These are phyloP conservation scores for Antheraea assamensis DNA, from an alignment of 2,888 invertebrate genomes.

Conservation along the genomic window DNA sequence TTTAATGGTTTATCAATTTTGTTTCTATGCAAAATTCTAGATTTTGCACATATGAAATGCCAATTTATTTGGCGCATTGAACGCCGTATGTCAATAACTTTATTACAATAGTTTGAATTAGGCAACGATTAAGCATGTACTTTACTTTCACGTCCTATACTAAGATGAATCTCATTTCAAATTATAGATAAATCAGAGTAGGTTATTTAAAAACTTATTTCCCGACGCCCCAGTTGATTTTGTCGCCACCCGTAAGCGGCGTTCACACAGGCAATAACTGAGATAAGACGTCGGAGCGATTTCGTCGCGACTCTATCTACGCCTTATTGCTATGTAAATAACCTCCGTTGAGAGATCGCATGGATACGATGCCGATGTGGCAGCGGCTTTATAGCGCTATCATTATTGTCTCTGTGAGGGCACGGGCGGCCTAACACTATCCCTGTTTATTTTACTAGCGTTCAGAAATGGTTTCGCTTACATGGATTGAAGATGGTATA, in stretches of 20 bases:
- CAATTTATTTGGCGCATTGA: not conserved
- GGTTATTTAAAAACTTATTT: conserved; percentile 67
- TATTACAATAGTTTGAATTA: not conserved
- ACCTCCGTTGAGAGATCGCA: conserved; percentile 74
- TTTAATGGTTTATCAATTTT: not conserved
- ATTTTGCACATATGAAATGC: too few relatives aligned
- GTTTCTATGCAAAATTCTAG: too few relatives aligned
- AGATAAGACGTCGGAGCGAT: conserved; percentile 64
- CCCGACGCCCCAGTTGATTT: conserved; percentile 66
- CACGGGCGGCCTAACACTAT: conserved; percentile 38
- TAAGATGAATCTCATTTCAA: conserved; percentile 45
- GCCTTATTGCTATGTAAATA: conserved; percentile 80
- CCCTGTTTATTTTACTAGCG: conserved; percentile 23
- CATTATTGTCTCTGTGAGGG: conserved; percentile 39
- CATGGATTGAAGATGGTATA: not conserved
- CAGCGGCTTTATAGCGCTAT: conserved; percentile 69
- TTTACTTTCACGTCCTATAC: conserved; percentile 22
- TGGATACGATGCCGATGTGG: conserved; percentile 73
- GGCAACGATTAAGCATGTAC: too few relatives aligned
- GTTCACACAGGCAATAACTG: conserved; percentile 72
- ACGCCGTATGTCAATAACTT: not conserved
- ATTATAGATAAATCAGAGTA: conserved; percentile 59
- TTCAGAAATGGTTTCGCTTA: not conserved
- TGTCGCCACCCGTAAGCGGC: conserved; percentile 71
- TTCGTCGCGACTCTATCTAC: conserved; percentile 64